Conservation (phyloP, 53 echinoderm and acorn worm species). For the Holothuria leucospilota region DNA sequence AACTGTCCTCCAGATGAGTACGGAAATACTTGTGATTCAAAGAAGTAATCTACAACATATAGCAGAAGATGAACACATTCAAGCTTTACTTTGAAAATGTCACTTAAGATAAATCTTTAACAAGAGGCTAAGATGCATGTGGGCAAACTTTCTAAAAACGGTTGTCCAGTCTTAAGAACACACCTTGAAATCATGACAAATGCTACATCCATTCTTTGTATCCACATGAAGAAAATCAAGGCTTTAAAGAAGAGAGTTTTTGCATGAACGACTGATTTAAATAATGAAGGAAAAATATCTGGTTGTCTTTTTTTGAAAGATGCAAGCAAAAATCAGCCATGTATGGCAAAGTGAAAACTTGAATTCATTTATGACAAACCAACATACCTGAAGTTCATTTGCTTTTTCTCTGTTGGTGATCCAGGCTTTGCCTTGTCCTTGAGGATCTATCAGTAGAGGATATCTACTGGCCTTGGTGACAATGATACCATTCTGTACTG, state of each 20-base stretch:
- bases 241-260: too few species aligned
- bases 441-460: constrained; percentile 94
- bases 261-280: too few species aligned
- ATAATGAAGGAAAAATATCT: too few species aligned
- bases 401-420: constrained; percentile 86
- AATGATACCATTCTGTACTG: constrained; percentile 97
- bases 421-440: constrained; percentile 98
- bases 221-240: too few species aligned
- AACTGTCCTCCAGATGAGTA: constrained; percentile 93
- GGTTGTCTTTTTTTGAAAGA: too few species aligned
- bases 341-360: too few species aligned
- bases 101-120: too few species aligned
- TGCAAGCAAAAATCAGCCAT: too few species aligned
- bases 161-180: too few species aligned
- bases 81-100: neutral
- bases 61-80: neutral
- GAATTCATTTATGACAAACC: too few species aligned
- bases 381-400: constrained; percentile 76
- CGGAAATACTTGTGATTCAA: constrained; percentile 99
- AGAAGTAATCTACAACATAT: constrained; percentile 71
- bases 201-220: too few species aligned
- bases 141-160: neutral
- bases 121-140: neutral
- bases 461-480: constrained; percentile 95
- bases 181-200: too few species aligned